These are phyloP conservation scores for Cheilosia soror DNA, from an alignment of 2,888 invertebrate species.

Conservation along the genomic window DNA sequence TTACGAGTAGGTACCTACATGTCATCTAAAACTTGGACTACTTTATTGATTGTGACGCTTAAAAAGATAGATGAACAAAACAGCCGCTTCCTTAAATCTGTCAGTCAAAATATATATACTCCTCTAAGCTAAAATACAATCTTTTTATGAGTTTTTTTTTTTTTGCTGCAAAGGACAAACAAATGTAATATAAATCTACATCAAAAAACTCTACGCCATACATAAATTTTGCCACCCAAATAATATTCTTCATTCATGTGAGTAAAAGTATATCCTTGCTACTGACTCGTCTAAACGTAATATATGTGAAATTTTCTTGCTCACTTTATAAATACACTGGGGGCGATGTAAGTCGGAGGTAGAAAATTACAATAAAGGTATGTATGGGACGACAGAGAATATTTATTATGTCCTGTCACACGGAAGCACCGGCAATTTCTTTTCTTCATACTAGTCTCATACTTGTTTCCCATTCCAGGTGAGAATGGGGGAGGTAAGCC, in stretches of 20 bases:
- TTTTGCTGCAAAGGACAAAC: neutral
- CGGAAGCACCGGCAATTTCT: slow-evolving; percentile 72
- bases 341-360: neutral
- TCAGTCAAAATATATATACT: neutral
- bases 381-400: slow-evolving; percentile 55
- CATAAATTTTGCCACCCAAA: slow-evolving; percentile 68
- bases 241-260: slow-evolving; percentile 52
- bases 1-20: too few relatives aligned
- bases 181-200: slow-evolving; percentile 65
- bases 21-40: neutral
- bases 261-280: slow-evolving; percentile 7
- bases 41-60: slow-evolving; percentile 2
- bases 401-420: slow-evolving; percentile 75
- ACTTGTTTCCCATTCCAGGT: neutral
- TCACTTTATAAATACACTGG: slow-evolving; percentile 59
- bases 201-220: slow-evolving; percentile 50
- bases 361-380: slow-evolving; percentile 66
- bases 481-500: neutral
- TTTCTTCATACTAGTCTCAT: slow-evolving; percentile 35
- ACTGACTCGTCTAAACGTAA: slow-evolving; percentile 44
- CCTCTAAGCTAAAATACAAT: slow-evolving; percentile 29
- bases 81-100: neutral
- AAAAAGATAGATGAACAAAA: slow-evolving; percentile 7
- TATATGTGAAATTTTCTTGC: slow-evolving; percentile 67
- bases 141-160: slow-evolving; percentile 18